phyloP scores from a whole-genome alignment of 2,113 vertebrate species.

The Nyctereutes procyonoides region DNA sequence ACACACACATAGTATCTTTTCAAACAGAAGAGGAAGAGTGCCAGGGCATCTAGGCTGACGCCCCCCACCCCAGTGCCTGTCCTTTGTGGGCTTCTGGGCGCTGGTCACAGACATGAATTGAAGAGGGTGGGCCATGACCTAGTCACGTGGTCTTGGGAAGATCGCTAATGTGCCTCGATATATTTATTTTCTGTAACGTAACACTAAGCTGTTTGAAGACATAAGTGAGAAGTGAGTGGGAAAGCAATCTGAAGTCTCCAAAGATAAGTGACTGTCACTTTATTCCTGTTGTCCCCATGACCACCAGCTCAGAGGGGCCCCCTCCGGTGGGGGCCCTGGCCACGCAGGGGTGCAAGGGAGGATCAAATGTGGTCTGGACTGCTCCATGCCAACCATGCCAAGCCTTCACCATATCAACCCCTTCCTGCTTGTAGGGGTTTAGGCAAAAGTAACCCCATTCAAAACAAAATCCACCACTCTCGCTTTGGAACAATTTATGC shows the following conservation, averaged over 20 bases:
- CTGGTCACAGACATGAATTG: rapidly evolving
- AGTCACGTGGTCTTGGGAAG: background rate
- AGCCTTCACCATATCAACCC: background rate
- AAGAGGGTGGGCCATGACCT: background rate
- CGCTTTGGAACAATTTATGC: background rate
- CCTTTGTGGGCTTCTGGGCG: background rate
- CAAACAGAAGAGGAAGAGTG: background rate
- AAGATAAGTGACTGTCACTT: no score
- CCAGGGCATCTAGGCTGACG: no score
- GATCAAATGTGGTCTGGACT: no score
- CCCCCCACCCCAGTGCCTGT: background rate
- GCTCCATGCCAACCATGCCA: background rate
- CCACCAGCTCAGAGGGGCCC: background rate
- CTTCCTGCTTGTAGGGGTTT: rapidly evolving
- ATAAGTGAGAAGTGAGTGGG: background rate
- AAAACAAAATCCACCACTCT: background rate
- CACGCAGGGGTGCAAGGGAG: rapidly evolving
- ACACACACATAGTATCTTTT: background rate
- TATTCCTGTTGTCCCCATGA: background rate
- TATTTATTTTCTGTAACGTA: background rate
- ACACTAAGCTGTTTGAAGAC: background rate
- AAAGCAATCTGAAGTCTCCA: background rate
- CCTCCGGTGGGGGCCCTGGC: background rate
- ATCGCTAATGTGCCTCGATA: background rate
- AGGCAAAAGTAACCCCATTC: background rate